A percentile compares a stretch with the other conserved stretches of the same genome.
Conservation (phyloP, 2,797 vertebrate species). For the Coracias cyanogaster region DNA sequence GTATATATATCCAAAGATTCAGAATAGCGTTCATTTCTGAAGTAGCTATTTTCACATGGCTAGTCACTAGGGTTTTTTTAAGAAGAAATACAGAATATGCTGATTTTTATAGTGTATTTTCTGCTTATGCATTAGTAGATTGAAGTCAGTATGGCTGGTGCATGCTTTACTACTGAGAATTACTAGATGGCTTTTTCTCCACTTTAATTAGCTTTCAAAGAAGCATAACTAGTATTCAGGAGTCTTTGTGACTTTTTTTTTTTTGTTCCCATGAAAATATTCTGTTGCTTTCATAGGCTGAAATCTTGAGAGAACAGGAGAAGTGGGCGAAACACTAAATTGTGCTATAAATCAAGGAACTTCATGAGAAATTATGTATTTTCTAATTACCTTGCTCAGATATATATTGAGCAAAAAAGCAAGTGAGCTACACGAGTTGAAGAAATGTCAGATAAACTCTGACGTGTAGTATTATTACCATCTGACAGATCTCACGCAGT, state of each 20-base stretch:
- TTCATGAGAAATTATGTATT: neutral
- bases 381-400: conserved; percentile 17
- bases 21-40: neutral
- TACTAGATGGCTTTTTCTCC: neutral
- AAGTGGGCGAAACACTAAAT: neutral
- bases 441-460: conserved; percentile 27
- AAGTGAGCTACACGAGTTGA: neutral
- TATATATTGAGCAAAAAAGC: neutral
- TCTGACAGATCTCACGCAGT: neutral
- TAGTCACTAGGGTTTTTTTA: neutral
- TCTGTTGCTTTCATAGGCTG: neutral
- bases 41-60: neutral
- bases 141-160: neutral
- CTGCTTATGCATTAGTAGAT: neutral
- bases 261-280: neutral
- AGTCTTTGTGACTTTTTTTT: neutral
- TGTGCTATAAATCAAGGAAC: neutral
- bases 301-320: neutral
- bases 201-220: neutral
- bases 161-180: neutral
- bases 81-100: neutral
- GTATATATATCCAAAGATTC: neutral
- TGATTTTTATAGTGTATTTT: neutral
- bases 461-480: neutral
- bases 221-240: neutral